phyloP scores from a whole-genome alignment of 2,797 vertebrate genomes.

The Micromesistius poutassou region DNA sequence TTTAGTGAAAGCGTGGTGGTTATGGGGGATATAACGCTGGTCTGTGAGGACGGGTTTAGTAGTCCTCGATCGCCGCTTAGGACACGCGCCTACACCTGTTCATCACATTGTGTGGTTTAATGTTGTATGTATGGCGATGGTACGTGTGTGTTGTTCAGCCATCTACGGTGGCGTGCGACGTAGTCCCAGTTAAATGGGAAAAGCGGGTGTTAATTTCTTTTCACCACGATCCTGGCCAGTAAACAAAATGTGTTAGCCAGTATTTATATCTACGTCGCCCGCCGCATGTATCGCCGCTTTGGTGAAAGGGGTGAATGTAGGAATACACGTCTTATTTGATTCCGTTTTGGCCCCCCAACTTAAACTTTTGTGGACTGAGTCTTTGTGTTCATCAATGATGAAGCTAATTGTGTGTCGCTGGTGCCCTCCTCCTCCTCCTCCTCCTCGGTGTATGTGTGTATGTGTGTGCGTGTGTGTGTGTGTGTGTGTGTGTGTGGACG shows the following conservation, averaged over 20 bases:
- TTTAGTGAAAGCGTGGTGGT: background rate
- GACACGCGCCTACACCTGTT: slow-evolving; percentile 14
- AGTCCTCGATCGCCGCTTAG: background rate
- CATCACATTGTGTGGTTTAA: background rate
- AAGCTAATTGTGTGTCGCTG: background rate
- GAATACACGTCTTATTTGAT: background rate
- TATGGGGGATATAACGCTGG: background rate
- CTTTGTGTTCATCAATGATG: slow-evolving; percentile 59
- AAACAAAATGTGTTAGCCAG: background rate
- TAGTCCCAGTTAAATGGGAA: background rate
- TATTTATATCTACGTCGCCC: background rate
- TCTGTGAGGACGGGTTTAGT: background rate
- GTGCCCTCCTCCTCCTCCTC: slow-evolving; percentile 34
- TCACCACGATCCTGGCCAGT: background rate
- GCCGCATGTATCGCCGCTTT: background rate
- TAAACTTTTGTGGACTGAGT: slow-evolving; percentile 47
- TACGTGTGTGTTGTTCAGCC: background rate
- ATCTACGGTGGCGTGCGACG: background rate
- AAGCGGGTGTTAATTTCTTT: background rate
- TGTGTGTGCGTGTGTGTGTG: no score
- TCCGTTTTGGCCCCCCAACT: slow-evolving; percentile 18
- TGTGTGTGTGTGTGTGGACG: slow-evolving; percentile 31
- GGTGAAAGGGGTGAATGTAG: background rate
- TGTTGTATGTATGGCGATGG: background rate
- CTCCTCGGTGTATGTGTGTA: no score